Percentiles rank a stretch among this genome's conserved stretches.
phyloP scores from a whole-genome alignment of 2,113 vertebrate species.

The Hydropotes inermis region DNA sequence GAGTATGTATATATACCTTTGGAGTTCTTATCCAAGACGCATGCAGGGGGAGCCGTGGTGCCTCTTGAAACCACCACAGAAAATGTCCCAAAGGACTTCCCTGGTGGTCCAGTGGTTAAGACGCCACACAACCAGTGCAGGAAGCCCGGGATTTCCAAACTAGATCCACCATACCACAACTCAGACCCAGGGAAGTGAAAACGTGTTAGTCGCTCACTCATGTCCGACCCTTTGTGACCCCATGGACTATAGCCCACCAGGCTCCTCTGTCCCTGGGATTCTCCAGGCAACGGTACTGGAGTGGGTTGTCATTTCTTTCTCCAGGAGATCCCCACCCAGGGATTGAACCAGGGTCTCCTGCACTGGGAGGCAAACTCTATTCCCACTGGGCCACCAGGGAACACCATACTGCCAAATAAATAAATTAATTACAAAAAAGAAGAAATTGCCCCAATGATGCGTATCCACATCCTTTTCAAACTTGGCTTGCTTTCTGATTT shows the following conservation, averaged over 20 bases:
- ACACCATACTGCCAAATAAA: not conserved
- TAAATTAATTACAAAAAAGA: not conserved
- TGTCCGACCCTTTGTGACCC: rapidly evolving
- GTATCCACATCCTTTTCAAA: rapidly evolving
- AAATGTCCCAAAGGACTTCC: not conserved
- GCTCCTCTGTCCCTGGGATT: not conserved
- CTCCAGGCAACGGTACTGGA: not conserved
- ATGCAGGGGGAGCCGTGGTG: rapidly evolving
- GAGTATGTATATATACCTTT: not conserved
- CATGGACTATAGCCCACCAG: rapidly evolving
- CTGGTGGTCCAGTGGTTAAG: not conserved
- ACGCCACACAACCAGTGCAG: not conserved
- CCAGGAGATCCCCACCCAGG: not conserved
- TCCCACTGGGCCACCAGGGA: not conserved
- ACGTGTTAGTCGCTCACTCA: rapidly evolving
- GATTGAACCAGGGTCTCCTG: not conserved
- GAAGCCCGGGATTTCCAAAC: rapidly evolving
- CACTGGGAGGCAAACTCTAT: not conserved
- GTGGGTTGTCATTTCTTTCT: not conserved
- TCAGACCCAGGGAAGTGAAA: not conserved
- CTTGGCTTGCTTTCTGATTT: not conserved
- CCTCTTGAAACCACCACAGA: not conserved
- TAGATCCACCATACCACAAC: rapidly evolving
- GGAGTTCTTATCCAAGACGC: not conserved
- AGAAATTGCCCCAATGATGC: rapidly evolving